Evolutionary conservation across 2,113 vertebrate species (phyloP), one percentile per base, ranked within the genome.

Genomic region (Microtus oregoni): DNA sequence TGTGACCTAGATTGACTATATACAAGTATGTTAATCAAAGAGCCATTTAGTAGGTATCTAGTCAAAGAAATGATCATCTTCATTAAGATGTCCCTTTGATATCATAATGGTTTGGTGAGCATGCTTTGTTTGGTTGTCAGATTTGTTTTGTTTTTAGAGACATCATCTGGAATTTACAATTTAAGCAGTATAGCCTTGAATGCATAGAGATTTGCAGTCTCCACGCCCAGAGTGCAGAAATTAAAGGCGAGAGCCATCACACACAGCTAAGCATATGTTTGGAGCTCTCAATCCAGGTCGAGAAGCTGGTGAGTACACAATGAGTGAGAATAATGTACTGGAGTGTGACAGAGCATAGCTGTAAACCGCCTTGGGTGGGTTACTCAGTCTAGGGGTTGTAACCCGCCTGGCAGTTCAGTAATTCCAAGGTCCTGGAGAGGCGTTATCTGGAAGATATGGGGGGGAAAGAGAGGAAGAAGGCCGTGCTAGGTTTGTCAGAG

Each of bases 41-140:
- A 86, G 35, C 14, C 88, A 20, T 28, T 90, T 61, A 70, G 38
- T 30, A 55, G 90, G 70, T 92, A 83, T 92, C 44, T 93, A 63
- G 26, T 81, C 55, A 91, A 32, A 70, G 13, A 30, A 52, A 67
- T 58, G 76, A 94, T 26, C 38, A 61, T 73, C 58, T 61, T 85
- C 28, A 9, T n/a, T 35, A 75, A 3, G 6, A 7, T 89, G 61
- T 90, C 7, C 28, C 12, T 86, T 75, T 73, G 72, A 68, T 90
- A 41, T 65, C 70, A 83, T 70, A 75, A 78, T 10, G 70, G 47
- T 83, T 22, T 28, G 28, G 55, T 58, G 72, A 24, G 8, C 44
- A 70, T 91, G n/a, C 52, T 96, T 79, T 79, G 50, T n/a, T 81
- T 81, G 47, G 1, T 35, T 79, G 30, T 10, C 7, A 7, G 19